These are phyloP conservation scores for Onychomys arenicola DNA, from an alignment of 2,797 vertebrate genomes.

Conservation along the genomic window DNA sequence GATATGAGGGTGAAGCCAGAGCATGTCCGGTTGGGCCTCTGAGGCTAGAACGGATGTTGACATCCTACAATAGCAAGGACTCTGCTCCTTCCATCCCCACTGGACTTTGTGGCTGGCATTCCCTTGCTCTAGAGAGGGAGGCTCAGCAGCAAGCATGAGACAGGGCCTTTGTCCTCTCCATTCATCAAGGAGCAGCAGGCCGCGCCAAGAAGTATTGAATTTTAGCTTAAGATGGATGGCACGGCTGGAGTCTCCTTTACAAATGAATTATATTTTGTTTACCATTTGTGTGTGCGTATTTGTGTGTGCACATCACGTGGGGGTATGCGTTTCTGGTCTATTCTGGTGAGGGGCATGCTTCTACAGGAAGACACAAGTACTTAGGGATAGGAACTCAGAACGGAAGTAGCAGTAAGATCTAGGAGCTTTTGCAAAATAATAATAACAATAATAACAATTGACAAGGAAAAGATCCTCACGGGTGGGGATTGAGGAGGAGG, in stretches of 20 bases:
- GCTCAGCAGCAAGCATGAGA: background rate
- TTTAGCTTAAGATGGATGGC: constrained; percentile 83
- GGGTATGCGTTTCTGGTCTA: background rate
- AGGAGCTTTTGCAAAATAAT: constrained; percentile 8
- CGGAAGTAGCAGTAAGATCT: background rate
- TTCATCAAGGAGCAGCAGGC: constrained; percentile 79
- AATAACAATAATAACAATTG: constrained; percentile 14
- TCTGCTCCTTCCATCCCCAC: background rate
- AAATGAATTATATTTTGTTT: constrained; percentile 84
- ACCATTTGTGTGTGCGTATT: constrained; percentile 50
- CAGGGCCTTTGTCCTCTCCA: constrained; percentile 56
- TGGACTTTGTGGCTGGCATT: background rate
- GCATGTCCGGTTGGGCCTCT: background rate
- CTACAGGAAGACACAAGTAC: background rate
- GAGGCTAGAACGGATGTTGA: background rate
- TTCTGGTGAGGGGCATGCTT: background rate
- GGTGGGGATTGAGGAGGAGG: background rate
- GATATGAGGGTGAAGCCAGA: background rate
- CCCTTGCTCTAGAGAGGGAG: background rate
- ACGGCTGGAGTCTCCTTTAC: constrained; percentile 79
- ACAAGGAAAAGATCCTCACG: background rate
- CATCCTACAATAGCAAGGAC: too few relatives aligned
- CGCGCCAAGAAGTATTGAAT: constrained; percentile 77
- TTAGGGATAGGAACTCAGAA: background rate
- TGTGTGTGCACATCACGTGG: background rate